Evolutionary conservation across 2,888 invertebrate genomes (phyloP).

Genomic region (Macrophya annulata): DNA sequence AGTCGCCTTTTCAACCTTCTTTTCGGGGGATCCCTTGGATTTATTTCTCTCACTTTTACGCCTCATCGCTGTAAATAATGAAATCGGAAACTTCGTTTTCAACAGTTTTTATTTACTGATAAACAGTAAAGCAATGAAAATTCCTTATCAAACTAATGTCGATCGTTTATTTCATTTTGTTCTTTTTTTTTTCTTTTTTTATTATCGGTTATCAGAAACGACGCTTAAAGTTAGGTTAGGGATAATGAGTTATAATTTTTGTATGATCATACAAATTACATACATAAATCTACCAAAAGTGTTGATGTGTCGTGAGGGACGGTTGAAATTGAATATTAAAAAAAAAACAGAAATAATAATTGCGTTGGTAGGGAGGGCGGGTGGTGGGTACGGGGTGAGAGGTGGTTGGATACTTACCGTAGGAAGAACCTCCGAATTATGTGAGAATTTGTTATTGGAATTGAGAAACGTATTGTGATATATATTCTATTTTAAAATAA

Average conservation of each 20-base stretch:
- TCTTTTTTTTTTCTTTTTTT: not conserved
- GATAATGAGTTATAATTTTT: no score
- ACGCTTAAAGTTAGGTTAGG: not conserved
- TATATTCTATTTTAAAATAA: not conserved
- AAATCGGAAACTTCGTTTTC: not conserved
- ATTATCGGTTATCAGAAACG: not conserved
- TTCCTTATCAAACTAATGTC: not conserved
- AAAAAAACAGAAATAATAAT: not conserved
- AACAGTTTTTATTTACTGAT: not conserved
- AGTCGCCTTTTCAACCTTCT: constrained; percentile 82
- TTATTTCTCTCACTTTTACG: constrained; percentile 88
- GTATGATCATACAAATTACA: no score
- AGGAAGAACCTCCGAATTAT: not conserved
- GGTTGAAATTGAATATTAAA: not conserved
- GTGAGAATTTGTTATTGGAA: not conserved
- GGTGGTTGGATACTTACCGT: constrained; percentile 6
- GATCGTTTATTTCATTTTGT: no score
- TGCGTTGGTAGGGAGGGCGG: not conserved
- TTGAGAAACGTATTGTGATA: not conserved
- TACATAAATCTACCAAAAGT: not conserved
- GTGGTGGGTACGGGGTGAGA: not conserved
- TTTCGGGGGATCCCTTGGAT: constrained; percentile 85
- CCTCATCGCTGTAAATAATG: constrained; percentile 82
- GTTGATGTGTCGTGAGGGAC: not conserved
- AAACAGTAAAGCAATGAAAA: no score